These are phyloP conservation scores for Calycopis cecrops DNA, from an alignment of 1,140 invertebrate genomes.

Conservation along the genomic window DNA sequence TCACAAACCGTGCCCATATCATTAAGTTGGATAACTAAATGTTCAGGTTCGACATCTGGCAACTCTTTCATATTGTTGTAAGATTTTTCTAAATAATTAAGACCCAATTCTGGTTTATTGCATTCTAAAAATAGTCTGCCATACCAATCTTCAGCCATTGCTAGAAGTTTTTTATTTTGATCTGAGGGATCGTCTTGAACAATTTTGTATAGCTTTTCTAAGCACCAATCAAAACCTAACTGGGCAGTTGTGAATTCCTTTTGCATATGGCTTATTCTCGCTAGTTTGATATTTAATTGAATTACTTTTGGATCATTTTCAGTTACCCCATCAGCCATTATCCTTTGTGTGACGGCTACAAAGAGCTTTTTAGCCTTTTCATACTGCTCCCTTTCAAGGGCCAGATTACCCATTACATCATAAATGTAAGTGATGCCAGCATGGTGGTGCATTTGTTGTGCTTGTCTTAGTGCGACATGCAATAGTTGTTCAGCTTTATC, in stretches of 20 bases:
- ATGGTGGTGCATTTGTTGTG: slow-evolving; percentile 85
- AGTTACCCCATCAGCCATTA: slow-evolving; percentile 80
- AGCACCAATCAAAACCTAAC: slow-evolving; percentile 85
- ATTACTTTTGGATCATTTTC: slow-evolving; percentile 84
- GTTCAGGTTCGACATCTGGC: slow-evolving; percentile 81
- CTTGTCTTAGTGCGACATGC: slow-evolving; percentile 87
- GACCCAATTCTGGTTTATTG: slow-evolving; percentile 79
- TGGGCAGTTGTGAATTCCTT: slow-evolving; percentile 81
- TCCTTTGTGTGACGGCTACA: slow-evolving; percentile 85
- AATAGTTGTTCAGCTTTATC: slow-evolving; percentile 90
- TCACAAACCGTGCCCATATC: slow-evolving; percentile 88
- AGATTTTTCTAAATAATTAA: slow-evolving; percentile 81
- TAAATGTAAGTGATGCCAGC: slow-evolving; percentile 90
- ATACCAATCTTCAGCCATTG: slow-evolving; percentile 88
- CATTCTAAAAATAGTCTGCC: slow-evolving; percentile 83
- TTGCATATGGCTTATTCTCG: slow-evolving; percentile 80
- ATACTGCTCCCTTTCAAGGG: slow-evolving; percentile 84
- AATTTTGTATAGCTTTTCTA: slow-evolving; percentile 79
- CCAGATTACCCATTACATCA: slow-evolving; percentile 93
- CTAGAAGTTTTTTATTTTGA: slow-evolving; percentile 79
- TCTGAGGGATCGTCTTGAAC: slow-evolving; percentile 69
- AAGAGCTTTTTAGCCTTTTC: slow-evolving; percentile 91
- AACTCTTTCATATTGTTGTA: slow-evolving; percentile 80
- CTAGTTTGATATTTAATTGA: slow-evolving; percentile 82
- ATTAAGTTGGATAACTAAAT: slow-evolving; percentile 88